A percentile compares a stretch with the other conserved stretches of the same genome.
phyloP scores from a whole-genome alignment of 2,113 vertebrate genomes.

The Thamnophis sirtalis region DNA sequence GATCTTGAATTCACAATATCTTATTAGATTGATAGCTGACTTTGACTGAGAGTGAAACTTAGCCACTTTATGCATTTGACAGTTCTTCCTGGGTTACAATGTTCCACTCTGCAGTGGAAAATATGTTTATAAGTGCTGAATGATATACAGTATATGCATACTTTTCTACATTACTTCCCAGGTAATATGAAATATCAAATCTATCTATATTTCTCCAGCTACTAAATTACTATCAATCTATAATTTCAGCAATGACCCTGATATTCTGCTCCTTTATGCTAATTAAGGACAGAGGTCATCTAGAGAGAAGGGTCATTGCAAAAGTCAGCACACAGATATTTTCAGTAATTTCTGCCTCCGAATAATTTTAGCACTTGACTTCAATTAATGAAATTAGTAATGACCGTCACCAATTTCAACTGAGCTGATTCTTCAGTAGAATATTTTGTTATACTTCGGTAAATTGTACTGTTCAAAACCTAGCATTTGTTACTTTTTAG shows the following conservation, averaged over 20 bases:
- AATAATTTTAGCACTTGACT: conserved; percentile 30
- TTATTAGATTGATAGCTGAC: neutral
- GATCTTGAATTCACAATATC: neutral
- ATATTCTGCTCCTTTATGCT: conserved; percentile 22
- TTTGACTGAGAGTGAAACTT: neutral
- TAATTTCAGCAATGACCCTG: neutral
- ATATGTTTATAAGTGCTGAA: neutral
- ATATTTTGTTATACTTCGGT: conserved; percentile 1
- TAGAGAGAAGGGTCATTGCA: conserved; percentile 7
- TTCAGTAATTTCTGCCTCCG: conserved; percentile 29
- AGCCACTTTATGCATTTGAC: neutral
- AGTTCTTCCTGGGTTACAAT: neutral
- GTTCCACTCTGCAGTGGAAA: neutral
- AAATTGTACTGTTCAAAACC: conserved; percentile 49
- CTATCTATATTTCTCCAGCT: neutral
- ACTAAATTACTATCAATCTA: neutral
- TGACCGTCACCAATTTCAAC: conserved; percentile 55
- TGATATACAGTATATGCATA: neutral
- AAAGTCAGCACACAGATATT: conserved; percentile 29
- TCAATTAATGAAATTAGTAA: conserved; percentile 49
- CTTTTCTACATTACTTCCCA: neutral
- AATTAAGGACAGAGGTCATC: conserved; percentile 16
- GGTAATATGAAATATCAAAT: neutral
- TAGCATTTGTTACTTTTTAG: conserved; percentile 33
- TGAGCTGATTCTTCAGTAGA: conserved; percentile 28